phyloP scores from a whole-genome alignment of 2,113 vertebrate genomes.

The Hydrolagus affinis region DNA sequence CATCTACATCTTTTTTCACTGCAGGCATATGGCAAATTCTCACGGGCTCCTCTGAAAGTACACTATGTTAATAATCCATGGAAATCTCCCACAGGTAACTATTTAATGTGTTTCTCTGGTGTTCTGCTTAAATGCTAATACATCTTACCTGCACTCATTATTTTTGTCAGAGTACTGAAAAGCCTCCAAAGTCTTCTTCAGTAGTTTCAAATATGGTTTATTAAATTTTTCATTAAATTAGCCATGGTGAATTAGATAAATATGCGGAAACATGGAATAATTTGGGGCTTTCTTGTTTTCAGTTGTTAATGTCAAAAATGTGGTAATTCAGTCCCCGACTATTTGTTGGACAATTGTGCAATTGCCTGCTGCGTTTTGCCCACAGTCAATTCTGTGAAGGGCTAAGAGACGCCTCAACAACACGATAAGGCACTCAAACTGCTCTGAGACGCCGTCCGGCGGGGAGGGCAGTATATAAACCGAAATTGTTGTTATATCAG shows the following conservation, averaged over 20 bases:
- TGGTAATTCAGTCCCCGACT: too few species aligned
- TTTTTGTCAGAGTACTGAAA: not conserved
- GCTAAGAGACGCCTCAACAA: too few species aligned
- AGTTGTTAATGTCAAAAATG: not conserved
- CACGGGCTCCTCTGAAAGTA: constrained; percentile 71
- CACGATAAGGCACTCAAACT: too few species aligned
- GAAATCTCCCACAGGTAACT: constrained; percentile 77
- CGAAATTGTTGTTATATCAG: too few species aligned
- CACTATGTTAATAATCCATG: constrained; percentile 74
- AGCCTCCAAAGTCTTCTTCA: not conserved
- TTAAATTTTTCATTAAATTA: not conserved
- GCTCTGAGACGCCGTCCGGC: too few species aligned
- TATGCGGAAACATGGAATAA: not conserved
- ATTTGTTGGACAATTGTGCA: too few species aligned
- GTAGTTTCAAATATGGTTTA: not conserved
- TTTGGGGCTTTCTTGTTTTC: not conserved
- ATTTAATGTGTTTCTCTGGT: not conserved
- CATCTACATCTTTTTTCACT: constrained; percentile 40
- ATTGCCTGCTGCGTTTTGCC: too few species aligned
- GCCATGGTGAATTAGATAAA: not conserved
- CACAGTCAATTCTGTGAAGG: too few species aligned
- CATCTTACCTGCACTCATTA: not conserved
- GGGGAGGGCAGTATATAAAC: too few species aligned
- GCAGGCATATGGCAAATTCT: constrained; percentile 86
- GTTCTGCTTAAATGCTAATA: not conserved